These are phyloP conservation scores for Drosophila punjabiensis DNA, from an alignment of 1,140 invertebrate species.

Conservation along the genomic window DNA sequence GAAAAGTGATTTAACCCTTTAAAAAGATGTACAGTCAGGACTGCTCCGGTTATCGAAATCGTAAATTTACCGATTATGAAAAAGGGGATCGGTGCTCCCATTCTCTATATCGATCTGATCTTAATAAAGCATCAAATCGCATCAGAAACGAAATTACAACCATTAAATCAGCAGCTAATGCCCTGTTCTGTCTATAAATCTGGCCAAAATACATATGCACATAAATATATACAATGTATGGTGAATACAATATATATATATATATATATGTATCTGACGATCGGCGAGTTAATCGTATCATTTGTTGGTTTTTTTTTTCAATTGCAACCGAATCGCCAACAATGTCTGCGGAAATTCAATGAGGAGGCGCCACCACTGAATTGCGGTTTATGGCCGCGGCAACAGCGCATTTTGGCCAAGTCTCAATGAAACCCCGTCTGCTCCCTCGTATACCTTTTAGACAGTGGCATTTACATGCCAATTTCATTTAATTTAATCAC, in stretches of 20 bases:
- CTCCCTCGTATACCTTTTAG: not conserved
- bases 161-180: not conserved
- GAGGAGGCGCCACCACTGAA: constrained; percentile 17
- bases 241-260: not conserved
- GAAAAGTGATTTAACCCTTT: not conserved
- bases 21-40: too few species aligned
- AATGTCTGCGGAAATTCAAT: constrained; percentile 25
- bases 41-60: too few species aligned
- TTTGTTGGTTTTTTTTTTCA: constrained; percentile 12
- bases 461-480: constrained; percentile 10
- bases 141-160: not conserved
- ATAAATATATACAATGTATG: not conserved
- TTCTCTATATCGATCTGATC: too few species aligned
- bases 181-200: not conserved
- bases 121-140: not conserved
- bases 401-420: constrained; percentile 7
- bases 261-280: not conserved
- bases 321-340: constrained; percentile 9
- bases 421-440: constrained; percentile 6
- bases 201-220: not conserved
- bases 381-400: constrained; percentile 28
- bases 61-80: too few species aligned
- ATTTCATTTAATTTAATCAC: constrained; percentile 32
- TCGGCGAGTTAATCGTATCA: constrained; percentile 2
- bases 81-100: too few species aligned